Percentiles rank a stretch among this genome's conserved stretches.
Evolutionary conservation across 2,797 vertebrate genomes (phyloP).

Genomic region (Paguma larvata): DNA sequence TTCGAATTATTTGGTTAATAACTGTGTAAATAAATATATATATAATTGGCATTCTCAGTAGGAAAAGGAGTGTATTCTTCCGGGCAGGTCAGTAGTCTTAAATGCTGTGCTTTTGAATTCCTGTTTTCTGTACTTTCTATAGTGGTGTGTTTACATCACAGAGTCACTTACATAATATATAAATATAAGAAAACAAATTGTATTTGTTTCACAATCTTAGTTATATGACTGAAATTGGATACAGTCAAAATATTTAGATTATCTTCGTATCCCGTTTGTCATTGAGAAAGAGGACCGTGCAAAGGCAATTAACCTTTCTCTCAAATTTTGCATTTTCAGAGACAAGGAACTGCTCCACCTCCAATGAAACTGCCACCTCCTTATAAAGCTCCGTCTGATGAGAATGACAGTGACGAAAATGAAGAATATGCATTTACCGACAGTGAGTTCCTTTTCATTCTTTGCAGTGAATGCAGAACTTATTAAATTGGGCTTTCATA

Average conservation of each 20-base stretch:
- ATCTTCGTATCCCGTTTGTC: not conserved
- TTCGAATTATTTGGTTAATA: not conserved
- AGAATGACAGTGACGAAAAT: slow-evolving; percentile 74
- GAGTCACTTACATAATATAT: not conserved
- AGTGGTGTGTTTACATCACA: not conserved
- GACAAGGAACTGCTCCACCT: slow-evolving; percentile 86
- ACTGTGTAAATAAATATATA: not conserved
- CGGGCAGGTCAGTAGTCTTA: not conserved
- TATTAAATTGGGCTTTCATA: not conserved
- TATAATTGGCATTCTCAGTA: not conserved
- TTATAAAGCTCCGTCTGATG: slow-evolving; percentile 81
- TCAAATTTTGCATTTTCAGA: slow-evolving; percentile 83
- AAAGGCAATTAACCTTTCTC: not conserved
- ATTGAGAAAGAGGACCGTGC: not conserved
- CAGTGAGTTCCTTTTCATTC: slow-evolving; percentile 84
- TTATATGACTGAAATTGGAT: not conserved
- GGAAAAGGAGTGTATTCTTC: not conserved
- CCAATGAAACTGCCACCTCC: slow-evolving; percentile 91
- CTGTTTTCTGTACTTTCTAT: not conserved
- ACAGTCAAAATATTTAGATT: not conserved
- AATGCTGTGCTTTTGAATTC: not conserved
- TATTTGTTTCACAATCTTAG: not conserved
- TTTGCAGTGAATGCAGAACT: not conserved
- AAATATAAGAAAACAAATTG: not conserved
- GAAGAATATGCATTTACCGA: slow-evolving; percentile 77